Evolutionary conservation across 1,140 invertebrate species (phyloP).

Genomic region (Belonocnema kinseyi): DNA sequence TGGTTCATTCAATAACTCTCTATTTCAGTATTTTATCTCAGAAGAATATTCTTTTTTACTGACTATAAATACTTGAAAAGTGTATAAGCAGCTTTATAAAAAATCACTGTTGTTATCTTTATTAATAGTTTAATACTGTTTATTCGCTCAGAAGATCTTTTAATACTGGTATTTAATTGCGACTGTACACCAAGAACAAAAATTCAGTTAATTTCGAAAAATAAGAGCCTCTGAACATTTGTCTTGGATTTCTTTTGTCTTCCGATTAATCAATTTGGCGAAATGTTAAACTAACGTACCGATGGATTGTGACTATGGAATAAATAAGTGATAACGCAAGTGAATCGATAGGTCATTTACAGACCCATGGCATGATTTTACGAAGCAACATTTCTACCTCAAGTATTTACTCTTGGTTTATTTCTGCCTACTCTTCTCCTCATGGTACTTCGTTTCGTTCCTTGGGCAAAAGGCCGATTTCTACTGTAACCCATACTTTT

Average conservation of each 20-base stretch:
- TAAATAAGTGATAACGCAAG: too few relatives aligned
- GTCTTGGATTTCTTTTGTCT: too few relatives aligned
- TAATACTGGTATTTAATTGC: slow-evolving; percentile 72
- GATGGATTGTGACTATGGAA: too few relatives aligned
- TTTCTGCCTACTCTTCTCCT: slow-evolving; percentile 43
- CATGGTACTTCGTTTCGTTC: slow-evolving; percentile 36
- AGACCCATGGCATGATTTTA: background rate
- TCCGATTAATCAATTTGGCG: too few relatives aligned
- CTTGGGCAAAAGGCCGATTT: slow-evolving; percentile 50
- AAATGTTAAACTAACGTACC: too few relatives aligned
- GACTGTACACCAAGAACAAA: slow-evolving; percentile 34
- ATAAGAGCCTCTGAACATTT: too few relatives aligned
- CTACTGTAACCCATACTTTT: slow-evolving; percentile 28
- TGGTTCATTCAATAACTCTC: too few relatives aligned
- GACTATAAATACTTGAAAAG: too few relatives aligned
- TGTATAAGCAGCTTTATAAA: background rate
- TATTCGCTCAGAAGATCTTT: slow-evolving; percentile 64
- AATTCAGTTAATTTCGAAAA: background rate
- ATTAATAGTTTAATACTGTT: slow-evolving; percentile 68
- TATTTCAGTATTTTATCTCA: too few relatives aligned
- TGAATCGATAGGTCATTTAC: too few relatives aligned
- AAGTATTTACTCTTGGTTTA: background rate
- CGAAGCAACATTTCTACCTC: background rate
- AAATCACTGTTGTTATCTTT: background rate
- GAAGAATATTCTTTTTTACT: too few relatives aligned